Evolutionary conservation across 2,113 vertebrate species (phyloP).

Genomic region (Spea bombifrons): DNA sequence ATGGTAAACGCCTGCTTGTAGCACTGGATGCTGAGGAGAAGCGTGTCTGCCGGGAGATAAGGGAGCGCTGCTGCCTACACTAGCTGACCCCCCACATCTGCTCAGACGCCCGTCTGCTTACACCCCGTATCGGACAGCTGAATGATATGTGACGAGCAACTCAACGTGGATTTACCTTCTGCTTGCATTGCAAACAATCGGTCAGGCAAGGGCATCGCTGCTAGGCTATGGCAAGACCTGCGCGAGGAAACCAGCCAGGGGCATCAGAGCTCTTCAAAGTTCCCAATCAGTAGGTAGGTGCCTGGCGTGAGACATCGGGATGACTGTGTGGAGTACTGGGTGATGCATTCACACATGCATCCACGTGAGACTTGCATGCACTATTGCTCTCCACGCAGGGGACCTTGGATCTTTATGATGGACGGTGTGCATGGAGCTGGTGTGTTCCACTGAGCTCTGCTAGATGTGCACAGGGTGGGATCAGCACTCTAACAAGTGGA

Average conservation of each 20-base stretch:
- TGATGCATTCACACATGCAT: neutral
- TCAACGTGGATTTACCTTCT: slow-evolving; percentile 38
- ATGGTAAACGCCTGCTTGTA: slow-evolving; percentile 41
- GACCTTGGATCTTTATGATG: neutral
- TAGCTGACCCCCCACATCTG: slow-evolving; percentile 21
- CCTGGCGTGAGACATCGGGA: neutral
- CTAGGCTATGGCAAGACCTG: slow-evolving; percentile 42
- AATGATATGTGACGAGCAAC: neutral
- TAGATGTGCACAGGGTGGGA: slow-evolving; percentile 7
- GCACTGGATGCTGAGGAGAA: slow-evolving; percentile 18
- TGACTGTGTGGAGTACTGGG: neutral
- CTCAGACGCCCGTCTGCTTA: neutral
- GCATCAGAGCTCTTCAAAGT: slow-evolving; percentile 34
- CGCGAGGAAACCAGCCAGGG: slow-evolving; percentile 17
- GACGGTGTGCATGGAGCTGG: neutral
- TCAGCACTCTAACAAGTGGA: slow-evolving; percentile 49
- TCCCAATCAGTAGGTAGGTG: slow-evolving; percentile 39
- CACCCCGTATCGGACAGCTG: neutral
- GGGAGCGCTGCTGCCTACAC: slow-evolving; percentile 14
- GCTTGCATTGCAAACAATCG: slow-evolving; percentile 15
- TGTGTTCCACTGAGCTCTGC: neutral
- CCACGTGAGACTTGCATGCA: slow-evolving; percentile 15
- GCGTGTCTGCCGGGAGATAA: slow-evolving; percentile 12
- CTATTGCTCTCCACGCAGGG: neutral
- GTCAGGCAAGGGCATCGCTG: slow-evolving; percentile 37